Base-by-base conservation (phyloP, 1,140 invertebrate species). In the Tetraneura akinire region DNA sequence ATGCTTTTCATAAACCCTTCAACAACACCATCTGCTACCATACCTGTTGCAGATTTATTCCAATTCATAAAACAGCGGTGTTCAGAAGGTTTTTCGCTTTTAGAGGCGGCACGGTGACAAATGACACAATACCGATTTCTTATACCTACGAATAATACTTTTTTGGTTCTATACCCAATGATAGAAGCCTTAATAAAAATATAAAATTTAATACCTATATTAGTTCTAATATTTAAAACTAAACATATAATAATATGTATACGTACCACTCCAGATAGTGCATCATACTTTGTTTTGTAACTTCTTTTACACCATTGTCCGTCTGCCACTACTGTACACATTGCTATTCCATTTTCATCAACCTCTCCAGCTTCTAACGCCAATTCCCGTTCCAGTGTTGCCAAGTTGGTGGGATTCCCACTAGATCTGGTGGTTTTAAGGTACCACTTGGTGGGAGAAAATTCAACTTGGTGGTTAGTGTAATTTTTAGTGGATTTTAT, bases 21-120 rank as follows among this genome's bases (percentile, higher is more conserved):
- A 2, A 82, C 80, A 5, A 85, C 62, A 49, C 84, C 84, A 76
- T 82, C 82, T 11, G 82, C 49, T 82, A 85, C 84, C 83, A 86
- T 86, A 14, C 60, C 81, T 21, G 80, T 81, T 3, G 84, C 83
- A 13, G 76, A 13, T 51, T 76, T 76, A 66, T 71, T 45, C 81
- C 82, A 86, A 70, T 86, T 85, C 82, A 83, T 83, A 57, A 83
- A 85, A 80, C 85, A 85, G 11, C 18, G 2, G 37, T 64, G 60
- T 8, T 0, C 1, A 2, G 26, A 5, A 0, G 3, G 3, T 18
- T 64, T 64, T 64, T 64, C 32, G 1, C 26, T 57, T 57, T 23
- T 57, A 1, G 18, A 55, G 1, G 3, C 53, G 13, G 53, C 53
- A 11, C 53, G n/a, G 1, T 64, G 16, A 37, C 60, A 64, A 37